These are phyloP conservation scores for Oryzias celebensis DNA, from an alignment of 2,113 vertebrate genomes.

Conservation along the genomic window DNA sequence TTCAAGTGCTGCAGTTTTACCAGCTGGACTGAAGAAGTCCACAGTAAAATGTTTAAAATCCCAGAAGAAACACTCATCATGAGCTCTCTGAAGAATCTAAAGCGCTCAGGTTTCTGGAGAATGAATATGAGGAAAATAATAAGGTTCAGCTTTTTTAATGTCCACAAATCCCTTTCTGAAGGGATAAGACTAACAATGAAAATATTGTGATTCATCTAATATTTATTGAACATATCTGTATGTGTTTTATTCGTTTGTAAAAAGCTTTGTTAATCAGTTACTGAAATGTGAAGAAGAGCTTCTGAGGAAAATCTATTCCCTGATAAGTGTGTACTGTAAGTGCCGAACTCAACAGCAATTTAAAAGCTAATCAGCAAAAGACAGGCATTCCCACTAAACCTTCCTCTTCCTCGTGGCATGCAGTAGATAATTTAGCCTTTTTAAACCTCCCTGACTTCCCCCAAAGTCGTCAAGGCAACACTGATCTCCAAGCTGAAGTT, in stretches of 20 bases:
- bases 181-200: no score
- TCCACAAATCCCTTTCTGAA: no score
- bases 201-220: no score
- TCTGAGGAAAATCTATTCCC: constrained; percentile 35
- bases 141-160: no score
- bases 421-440: constrained; percentile 69
- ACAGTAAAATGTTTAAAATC: no score
- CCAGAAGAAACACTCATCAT: no score
- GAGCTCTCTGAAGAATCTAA: no score
- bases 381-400: constrained; percentile 67
- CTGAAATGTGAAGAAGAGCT: constrained; percentile 31
- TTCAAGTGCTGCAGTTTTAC: no score
- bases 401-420: constrained; percentile 67
- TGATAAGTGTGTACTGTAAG: constrained; percentile 56
- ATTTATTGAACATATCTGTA: no score
- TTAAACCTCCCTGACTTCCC: constrained; percentile 67
- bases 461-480: constrained; percentile 70
- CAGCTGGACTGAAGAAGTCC: no score
- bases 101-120: no score
- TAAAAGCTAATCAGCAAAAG: constrained; percentile 70
- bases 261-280: constrained; percentile 10
- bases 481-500: constrained; percentile 67
- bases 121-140: no score
- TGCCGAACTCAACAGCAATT: constrained; percentile 56
- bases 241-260: neutral